These are phyloP conservation scores for Cyanoderma ruficeps DNA, from an alignment of 2,113 vertebrate species.

Conservation along the genomic window DNA sequence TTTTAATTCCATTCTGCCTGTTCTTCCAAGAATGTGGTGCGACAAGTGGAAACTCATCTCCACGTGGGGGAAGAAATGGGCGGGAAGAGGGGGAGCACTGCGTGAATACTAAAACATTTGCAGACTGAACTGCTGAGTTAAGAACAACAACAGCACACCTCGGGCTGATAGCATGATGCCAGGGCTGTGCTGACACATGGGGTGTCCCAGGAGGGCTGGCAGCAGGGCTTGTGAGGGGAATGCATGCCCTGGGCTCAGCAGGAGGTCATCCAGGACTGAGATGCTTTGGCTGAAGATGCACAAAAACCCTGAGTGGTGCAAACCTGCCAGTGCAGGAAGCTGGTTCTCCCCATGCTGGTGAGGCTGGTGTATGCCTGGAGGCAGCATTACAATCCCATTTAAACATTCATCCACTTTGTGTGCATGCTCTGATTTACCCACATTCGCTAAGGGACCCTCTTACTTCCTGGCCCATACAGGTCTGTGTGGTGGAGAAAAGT, in stretches of 20 bases:
- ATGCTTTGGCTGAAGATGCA: background rate
- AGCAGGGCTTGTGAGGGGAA: background rate
- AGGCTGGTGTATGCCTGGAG: background rate
- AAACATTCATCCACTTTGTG: background rate
- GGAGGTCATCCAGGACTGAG: background rate
- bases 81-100: rapidly evolving
- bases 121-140: background rate
- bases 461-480: background rate
- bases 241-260: background rate
- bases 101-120: background rate
- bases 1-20: constrained; percentile 37
- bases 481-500: background rate
- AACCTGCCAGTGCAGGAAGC: background rate
- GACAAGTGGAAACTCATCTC: constrained; percentile 56
- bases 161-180: rapidly evolving
- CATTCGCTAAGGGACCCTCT: background rate
- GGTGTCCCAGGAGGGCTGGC: background rate
- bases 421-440: background rate
- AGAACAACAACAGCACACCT: background rate
- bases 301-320: background rate
- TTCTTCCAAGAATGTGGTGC: background rate
- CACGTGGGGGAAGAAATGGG: background rate
- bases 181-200: rapidly evolving
- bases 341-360: background rate
- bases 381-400: background rate